Evolutionary conservation across 2,113 vertebrate species (phyloP), one percentile per base, ranked within the genome.

Genomic region (Phalacrocorax pelagicus): DNA sequence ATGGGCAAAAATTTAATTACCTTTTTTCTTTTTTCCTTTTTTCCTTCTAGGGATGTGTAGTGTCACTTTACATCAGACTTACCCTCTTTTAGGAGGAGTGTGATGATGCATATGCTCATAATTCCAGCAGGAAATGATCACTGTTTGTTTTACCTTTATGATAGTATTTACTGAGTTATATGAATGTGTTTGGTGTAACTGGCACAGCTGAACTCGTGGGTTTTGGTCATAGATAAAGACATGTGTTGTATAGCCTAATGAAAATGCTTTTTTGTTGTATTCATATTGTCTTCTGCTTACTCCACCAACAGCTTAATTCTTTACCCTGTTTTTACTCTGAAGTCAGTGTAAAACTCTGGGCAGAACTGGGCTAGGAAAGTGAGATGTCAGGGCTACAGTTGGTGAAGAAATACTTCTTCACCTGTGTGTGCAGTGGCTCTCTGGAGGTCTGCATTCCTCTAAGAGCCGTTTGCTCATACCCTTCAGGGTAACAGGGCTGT

Each of bases 1-100:
- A 94, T 61, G 22, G 86, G 95, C 86, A 96, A 79, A 87, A 86
- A 51, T 52, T 75, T 88, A 91, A 91, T 92, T 91, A 59, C 27
- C 6, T 83, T 70, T 93, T 59, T 91, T 51, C 17, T 34, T 59
- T 55, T 32, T 18, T 79, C 40, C 6, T 40, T 21, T 51, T 92
- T 81, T 91, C 13, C 32, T 84, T 96, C 51, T 93, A 72, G 36
- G 44, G 86, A 16, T 71, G 40, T 21, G 19, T 36, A 78, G 23
- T 78, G 63, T 86, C 81, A 69, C 70, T 85, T 96, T 92, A 54
- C 15, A 74, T 82, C 40, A 61, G 32, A 32, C 36, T 86, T 77
- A 22, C 16, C 26, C 51, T 95, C 55, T 95, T 94, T 83, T 70
- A 81, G 78, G 55, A 73, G 30, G 27, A 38, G 20, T 16, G 24